phyloP scores from a whole-genome alignment of 2,888 invertebrate genomes.

The Melinopterus prodromus region DNA sequence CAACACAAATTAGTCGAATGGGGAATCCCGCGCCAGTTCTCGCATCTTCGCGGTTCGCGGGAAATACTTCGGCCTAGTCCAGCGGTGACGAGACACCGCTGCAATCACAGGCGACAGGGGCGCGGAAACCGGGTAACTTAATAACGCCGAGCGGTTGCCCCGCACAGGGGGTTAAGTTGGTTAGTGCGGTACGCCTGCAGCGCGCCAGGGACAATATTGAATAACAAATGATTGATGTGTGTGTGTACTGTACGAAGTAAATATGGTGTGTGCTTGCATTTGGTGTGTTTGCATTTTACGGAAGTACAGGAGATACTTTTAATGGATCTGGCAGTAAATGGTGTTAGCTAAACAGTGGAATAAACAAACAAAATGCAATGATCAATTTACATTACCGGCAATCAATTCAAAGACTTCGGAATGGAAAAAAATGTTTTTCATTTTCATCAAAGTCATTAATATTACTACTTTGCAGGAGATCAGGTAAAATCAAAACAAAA shows the following conservation, averaged over 20 bases:
- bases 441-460: too few relatives aligned
- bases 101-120: background rate
- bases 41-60: constrained; percentile 11
- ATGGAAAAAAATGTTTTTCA: too few relatives aligned
- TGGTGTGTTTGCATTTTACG: background rate
- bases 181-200: constrained; percentile 4
- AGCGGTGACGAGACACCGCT: background rate
- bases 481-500: too few relatives aligned
- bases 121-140: background rate
- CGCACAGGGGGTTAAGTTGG: background rate
- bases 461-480: too few relatives aligned
- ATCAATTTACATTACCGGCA: too few relatives aligned
- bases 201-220: background rate
- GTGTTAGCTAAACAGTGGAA: too few relatives aligned
- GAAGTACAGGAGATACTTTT: too few relatives aligned
- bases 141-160: background rate
- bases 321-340: too few relatives aligned
- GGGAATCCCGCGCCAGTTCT: background rate
- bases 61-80: background rate
- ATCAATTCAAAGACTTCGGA: too few relatives aligned
- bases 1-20: constrained; percentile 48
- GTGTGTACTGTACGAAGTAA: background rate
- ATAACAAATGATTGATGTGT: constrained; percentile 4
- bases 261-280: background rate
- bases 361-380: too few relatives aligned